Base-by-base conservation (phyloP, 2,113 vertebrate genomes). In the Smithornis capensis region DNA sequence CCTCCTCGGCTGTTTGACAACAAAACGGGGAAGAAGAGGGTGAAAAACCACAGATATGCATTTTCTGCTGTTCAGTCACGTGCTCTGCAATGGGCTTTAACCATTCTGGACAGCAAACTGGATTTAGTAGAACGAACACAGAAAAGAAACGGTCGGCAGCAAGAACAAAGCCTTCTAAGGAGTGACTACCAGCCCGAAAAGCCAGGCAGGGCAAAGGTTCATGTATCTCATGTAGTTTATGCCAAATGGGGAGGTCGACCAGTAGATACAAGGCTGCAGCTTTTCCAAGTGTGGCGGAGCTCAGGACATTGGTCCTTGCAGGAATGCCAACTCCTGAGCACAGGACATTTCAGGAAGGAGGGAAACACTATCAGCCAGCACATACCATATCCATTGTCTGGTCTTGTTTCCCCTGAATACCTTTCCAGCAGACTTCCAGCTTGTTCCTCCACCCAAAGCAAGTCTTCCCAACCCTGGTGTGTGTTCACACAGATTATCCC, bases 301-400 rank as follows among this genome's bases (percentile, higher is more conserved):
- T 67, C 40, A 27, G 79, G 69, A 27, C 13, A 21, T 8, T 0
- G 6, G 21, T 47, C 67, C 47, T n/a, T 17, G n/a, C 37, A 18
- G 44, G 35, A 35, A 52, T 25, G 35, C 33, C 78, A 33, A 45
- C 28, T 44, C 16, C 4, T 6, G 70, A 64, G 16, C 5, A 3
- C 38, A 47, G 38, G 50, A 47, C 25, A 3, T n/a, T 37, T 29
- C 1, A 21, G 37, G 37, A 53, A 73, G 75, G 49, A 52, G 52
- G 27, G 42, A 85, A 59, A 57, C 7, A 0, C 25, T 16, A 33
- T 23, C 21, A 18, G 8, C 62, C 28, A 4, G 3, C 9, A 10
- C 35, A 7, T 1, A 16, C 0, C 9, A 25, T 4, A 52, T 1
- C 55, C 37, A 4, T 42, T 4, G 50, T 8, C 33, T 56, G 21